Conservation (phyloP, 2,113 vertebrate species). For the Phylloscopus trochiloides region DNA sequence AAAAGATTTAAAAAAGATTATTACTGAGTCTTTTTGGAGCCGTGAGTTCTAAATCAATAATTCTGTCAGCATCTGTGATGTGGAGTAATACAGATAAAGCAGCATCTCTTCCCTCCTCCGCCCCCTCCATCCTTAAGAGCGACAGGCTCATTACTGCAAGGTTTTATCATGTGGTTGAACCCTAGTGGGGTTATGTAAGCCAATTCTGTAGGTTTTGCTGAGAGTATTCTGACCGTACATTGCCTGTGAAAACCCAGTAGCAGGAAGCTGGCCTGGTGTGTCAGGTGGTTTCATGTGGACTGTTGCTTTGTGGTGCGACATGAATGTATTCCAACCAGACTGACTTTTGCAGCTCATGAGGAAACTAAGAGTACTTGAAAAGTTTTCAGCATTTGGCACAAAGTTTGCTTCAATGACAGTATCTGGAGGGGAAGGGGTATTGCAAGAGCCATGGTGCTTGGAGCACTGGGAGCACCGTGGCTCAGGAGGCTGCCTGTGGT, state of each 20-base stretch:
- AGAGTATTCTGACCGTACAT: background rate
- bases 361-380: background rate
- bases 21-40: constrained; percentile 62
- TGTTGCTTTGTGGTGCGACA: background rate
- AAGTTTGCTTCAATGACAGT: background rate
- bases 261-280: background rate
- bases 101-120: constrained; percentile 14
- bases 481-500: background rate
- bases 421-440: background rate
- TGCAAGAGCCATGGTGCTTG: background rate
- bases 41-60: constrained; percentile 68
- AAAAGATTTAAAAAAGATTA: background rate
- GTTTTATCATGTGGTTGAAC: background rate
- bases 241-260: background rate
- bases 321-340: background rate
- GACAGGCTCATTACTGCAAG: background rate
- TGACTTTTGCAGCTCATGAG: background rate
- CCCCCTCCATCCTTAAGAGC: background rate
- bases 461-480: background rate
- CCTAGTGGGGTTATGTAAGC: background rate
- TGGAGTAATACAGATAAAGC: constrained; percentile 55
- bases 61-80: constrained; percentile 66
- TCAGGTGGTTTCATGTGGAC: background rate
- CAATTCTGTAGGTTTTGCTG: background rate
- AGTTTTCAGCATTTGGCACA: background rate